Evolutionary conservation across 2,888 invertebrate species (phyloP).

Genomic region (Pomacea canaliculata): DNA sequence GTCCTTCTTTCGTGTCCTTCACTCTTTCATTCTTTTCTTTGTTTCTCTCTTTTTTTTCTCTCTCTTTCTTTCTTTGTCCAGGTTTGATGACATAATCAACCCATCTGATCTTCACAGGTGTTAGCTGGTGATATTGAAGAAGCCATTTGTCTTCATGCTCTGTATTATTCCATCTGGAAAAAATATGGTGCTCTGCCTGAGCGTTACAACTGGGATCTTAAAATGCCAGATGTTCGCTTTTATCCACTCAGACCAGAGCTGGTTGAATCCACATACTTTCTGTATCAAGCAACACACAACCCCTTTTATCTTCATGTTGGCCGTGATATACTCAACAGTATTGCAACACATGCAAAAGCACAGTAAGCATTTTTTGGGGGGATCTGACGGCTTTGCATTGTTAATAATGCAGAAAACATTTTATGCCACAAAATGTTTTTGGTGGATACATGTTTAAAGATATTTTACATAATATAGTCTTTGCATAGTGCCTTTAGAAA

Average conservation of each 20-base stretch:
- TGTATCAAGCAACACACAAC: conserved; percentile 77
- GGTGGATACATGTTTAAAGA: too few relatives aligned
- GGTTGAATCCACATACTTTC: conserved; percentile 76
- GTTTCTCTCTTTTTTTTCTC: too few relatives aligned
- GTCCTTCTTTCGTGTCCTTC: too few relatives aligned
- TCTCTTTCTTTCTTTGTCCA: too few relatives aligned
- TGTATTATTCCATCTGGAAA: conserved; percentile 77
- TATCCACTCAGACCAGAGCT: conserved; percentile 78
- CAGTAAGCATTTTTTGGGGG: conserved; percentile 60
- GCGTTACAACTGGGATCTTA: conserved; percentile 70
- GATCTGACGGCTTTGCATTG: background rate
- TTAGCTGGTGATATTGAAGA: conserved; percentile 77
- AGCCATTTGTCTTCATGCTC: conserved; percentile 77
- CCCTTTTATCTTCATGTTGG: conserved; percentile 79
- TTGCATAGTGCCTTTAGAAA: too few relatives aligned
- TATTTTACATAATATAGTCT: too few relatives aligned
- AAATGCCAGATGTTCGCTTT: conserved; percentile 74
- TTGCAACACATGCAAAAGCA: conserved; percentile 73
- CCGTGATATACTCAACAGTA: conserved; percentile 73
- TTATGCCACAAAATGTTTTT: too few relatives aligned
- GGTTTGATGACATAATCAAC: too few relatives aligned
- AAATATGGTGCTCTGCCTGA: conserved; percentile 73
- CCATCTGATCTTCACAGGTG: conserved; percentile 64
- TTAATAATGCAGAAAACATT: background rate
- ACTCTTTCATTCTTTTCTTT: too few relatives aligned